phyloP scores from a whole-genome alignment of 2,888 invertebrate genomes.

The Hydroisotoma schaefferi region DNA sequence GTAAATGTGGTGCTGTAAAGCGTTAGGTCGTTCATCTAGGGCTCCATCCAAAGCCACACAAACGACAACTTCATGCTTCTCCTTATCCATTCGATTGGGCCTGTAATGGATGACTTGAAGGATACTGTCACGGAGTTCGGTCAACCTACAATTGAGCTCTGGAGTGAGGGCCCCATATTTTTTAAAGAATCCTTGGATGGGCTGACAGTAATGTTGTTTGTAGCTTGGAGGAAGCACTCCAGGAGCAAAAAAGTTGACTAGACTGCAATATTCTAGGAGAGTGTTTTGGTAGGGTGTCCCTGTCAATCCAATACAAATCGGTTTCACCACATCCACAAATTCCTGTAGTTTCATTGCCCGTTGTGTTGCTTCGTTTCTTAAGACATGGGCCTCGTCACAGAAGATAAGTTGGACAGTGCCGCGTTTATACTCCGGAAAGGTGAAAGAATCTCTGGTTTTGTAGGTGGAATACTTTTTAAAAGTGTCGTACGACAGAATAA shows the following conservation, averaged over 20 bases:
- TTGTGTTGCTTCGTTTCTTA: not conserved
- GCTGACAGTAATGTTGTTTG: not conserved
- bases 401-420: not conserved
- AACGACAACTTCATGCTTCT: not conserved
- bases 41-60: not conserved
- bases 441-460: too few species aligned
- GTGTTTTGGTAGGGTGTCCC: conserved; percentile 9
- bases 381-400: conserved; percentile 7
- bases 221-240: not conserved
- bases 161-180: not conserved
- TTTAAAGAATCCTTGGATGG: not conserved
- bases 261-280: not conserved
- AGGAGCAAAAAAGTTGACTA: not conserved
- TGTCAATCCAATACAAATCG: not conserved
- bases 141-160: not conserved
- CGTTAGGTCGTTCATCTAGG: not conserved
- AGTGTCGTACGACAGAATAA: not conserved
- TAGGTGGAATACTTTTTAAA: conserved; percentile 1
- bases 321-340: not conserved
- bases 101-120: not conserved
- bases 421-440: not conserved
- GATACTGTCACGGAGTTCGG: not conserved
- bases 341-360: not conserved
- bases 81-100: not conserved
- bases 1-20: not conserved